Conservation (phyloP, 1,140 invertebrate species). For the Triops cancriformis region DNA sequence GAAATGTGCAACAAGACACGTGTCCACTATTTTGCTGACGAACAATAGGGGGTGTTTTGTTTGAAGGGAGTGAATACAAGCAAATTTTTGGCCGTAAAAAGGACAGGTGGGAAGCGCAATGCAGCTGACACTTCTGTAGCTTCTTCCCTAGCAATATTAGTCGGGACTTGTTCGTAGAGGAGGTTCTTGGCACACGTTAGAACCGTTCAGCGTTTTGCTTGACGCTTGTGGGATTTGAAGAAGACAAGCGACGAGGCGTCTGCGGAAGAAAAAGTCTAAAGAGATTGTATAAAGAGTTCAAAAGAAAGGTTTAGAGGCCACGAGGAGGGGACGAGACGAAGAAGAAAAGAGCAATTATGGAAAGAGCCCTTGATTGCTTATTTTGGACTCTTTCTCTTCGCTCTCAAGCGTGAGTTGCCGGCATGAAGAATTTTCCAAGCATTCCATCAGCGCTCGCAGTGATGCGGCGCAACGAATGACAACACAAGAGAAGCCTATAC, state of each 20-base stretch:
- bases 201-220: background rate
- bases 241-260: background rate
- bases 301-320: background rate
- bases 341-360: conserved; percentile 14
- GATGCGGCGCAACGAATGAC: conserved; percentile 8
- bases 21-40: too few relatives aligned
- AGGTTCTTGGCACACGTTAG: background rate
- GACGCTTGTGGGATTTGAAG: background rate
- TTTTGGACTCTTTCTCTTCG: background rate
- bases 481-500: background rate
- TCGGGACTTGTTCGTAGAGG: background rate
- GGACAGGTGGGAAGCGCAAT: background rate
- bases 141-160: background rate
- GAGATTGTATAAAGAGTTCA: background rate
- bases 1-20: too few relatives aligned
- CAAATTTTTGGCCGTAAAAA: background rate
- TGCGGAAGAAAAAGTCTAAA: background rate
- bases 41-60: too few relatives aligned
- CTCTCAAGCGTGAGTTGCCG: background rate
- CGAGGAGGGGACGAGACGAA: background rate
- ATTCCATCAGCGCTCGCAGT: conserved; percentile 4
- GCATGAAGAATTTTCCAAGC: background rate
- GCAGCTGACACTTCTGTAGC: conserved; percentile 1
- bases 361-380: conserved; percentile 10
- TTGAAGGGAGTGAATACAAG: background rate